Evolutionary conservation across 2,113 vertebrate species (phyloP), one percentile per base, ranked within the genome.

Genomic region (Atrichornis clamosus): DNA sequence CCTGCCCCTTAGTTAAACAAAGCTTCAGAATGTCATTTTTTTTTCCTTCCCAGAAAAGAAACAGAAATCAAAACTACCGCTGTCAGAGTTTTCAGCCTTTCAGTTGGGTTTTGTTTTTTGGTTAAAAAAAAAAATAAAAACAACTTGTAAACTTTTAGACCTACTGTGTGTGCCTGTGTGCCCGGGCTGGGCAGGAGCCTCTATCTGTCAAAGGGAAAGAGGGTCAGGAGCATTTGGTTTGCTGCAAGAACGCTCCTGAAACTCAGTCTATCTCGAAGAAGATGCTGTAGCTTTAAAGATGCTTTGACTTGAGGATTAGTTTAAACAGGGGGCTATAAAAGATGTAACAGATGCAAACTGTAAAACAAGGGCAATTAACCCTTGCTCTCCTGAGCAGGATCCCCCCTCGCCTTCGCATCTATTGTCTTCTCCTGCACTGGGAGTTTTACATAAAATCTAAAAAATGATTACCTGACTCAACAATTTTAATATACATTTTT

Each of bases 271-370:
- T 33, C 96, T 92, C 89, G 73, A 92, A 65, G 98, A 98, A 97
- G 97, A 98, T 96, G 97, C 93, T 97, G 91, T 96, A 89, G 87
- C 96, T 97, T 96, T 96, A 97, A 97, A 96, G 95, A 95, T 95
- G 95, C 97, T 95, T 93, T 83, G 98, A 97, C 97, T 98, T 82
- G 90, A 96, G 97, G 98, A 98, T 98, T 98, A 98, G 97, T 98
- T 98, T 97, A 98, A 98, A 97, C 98, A 97, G 98, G 97, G 98
- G 98, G 97, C 98, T 98, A 98, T 98, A 98, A 98, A 98, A 98
- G 98, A 98, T 98, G 97, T 98, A 98, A 98, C 98, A 98, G 98
- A 98, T 98, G 98, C 98, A 98, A 98, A 98, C 97, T 98, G 97
- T 98, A 98, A 98, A 98, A 98, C 97, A 98, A 97, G 98, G 97